A percentile compares a stretch with the other conserved stretches of the same genome.
Conservation (phyloP, 2,888 invertebrate genomes). For the Rhaphigaster nebulosa region DNA sequence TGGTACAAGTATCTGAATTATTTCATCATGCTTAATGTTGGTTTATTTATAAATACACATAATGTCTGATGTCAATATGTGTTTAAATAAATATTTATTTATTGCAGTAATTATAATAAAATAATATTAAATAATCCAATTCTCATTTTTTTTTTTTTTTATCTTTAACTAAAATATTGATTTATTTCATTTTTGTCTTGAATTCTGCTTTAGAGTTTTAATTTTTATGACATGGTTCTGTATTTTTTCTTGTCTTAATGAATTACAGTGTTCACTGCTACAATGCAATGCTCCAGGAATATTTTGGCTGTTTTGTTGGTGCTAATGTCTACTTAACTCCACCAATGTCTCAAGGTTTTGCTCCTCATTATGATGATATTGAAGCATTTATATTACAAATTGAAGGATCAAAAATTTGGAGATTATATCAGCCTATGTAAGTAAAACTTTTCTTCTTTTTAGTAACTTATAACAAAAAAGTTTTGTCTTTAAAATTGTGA, state of each 20-base stretch:
- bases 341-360: slow-evolving; percentile 96
- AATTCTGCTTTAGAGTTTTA: not conserved
- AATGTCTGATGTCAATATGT: too few species aligned
- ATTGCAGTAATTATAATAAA: too few species aligned
- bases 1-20: too few species aligned
- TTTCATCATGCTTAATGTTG: too few species aligned
- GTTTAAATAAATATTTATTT: too few species aligned
- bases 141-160: too few species aligned
- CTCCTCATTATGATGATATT: slow-evolving; percentile 98
- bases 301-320: slow-evolving; percentile 93
- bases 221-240: not conserved
- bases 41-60: too few species aligned
- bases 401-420: slow-evolving; percentile 96
- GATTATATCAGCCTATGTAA: slow-evolving; percentile 84
- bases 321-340: slow-evolving; percentile 97
- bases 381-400: slow-evolving; percentile 97
- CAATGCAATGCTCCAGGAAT: slow-evolving; percentile 88
- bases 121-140: too few species aligned
- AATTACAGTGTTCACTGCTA: slow-evolving; percentile 67
- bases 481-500: too few species aligned
- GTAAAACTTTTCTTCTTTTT: slow-evolving; percentile 56
- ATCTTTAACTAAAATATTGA: not conserved
- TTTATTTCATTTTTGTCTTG: not conserved
- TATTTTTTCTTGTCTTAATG: not conserved
- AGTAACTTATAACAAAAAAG: too few species aligned